Base-by-base conservation (phyloP, 2,113 vertebrate species). In the Mus pahari region DNA sequence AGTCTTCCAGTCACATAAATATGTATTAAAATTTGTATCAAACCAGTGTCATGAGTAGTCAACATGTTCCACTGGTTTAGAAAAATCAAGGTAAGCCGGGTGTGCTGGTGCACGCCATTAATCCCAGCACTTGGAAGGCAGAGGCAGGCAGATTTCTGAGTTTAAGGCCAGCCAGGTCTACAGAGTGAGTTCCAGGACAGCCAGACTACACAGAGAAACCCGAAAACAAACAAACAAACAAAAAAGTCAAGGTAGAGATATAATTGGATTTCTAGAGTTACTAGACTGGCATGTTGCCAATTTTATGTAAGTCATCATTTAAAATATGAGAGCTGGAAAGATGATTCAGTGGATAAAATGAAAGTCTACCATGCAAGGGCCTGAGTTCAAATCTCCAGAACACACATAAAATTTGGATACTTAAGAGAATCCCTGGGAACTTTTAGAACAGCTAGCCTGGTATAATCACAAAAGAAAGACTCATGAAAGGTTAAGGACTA, bases 1-100 rank as follows among this genome's bases (percentile, higher is more conserved):
- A 79, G 50, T 58, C 71, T 94, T 89, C 74, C 83, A 50, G 48
- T 84, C 9, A 84, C n/a, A 24, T 91, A 94, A 66, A 86, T 66
- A 20, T 13, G 89, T 73, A 17, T 92, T 92, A 39, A n/a, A 75
- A 92, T 94, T 5, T 96, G 60, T 60, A 39, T 81, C 28, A 94
- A 95, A 89, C 8, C 53, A 31, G 26, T 73, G 26, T 92, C 45
- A 75, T 50, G 24, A 74, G 3, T 42, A 96, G 48, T 53, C 7
- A 78, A 11, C 55, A 7, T 94, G 20, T 92, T 53, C 83, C 50
- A 90, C 39, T 55, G 16, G 10, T 88, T 91, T 42, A 20, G 66
- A 77, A 66, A 10, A 20, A 16, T 33, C 16, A 58, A 31, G 50
- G 24, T 84, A 86, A n/a, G n/a, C n/a, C n/a, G n/a, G n/a, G n/a